phyloP scores from a whole-genome alignment of 2,113 vertebrate species.

The Lota lota region DNA sequence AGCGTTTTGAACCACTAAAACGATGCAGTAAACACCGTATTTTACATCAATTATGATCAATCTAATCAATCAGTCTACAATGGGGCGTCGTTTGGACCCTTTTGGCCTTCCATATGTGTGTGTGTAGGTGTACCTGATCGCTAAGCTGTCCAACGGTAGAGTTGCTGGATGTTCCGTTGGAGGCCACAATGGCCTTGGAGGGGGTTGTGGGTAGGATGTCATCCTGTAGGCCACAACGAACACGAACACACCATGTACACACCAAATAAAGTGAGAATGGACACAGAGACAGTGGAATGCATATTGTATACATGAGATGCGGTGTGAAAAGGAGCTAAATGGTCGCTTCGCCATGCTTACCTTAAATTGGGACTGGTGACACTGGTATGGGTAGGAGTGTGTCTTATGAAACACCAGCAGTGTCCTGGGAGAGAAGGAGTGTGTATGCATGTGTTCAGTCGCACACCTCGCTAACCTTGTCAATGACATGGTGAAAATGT shows the following conservation, averaged over 20 bases:
- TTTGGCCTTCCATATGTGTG: not conserved
- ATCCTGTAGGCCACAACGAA: constrained; percentile 38
- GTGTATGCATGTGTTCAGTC: constrained; percentile 6
- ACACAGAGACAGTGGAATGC: not conserved
- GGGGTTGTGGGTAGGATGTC: constrained; percentile 23
- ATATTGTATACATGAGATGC: no score
- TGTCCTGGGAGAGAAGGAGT: constrained; percentile 66
- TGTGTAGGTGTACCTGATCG: constrained; percentile 39
- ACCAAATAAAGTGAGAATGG: no score
- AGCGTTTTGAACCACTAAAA: no score
- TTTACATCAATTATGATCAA: no score
- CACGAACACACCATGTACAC: not conserved
- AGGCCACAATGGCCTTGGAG: not conserved
- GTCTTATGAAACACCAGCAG: constrained; percentile 84
- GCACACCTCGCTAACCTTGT: not conserved
- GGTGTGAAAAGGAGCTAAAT: not conserved
- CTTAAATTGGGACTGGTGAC: constrained; percentile 78
- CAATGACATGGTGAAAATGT: no score
- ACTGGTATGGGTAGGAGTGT: constrained; percentile 70
- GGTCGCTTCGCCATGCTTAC: constrained; percentile 36
- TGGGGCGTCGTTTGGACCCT: no score
- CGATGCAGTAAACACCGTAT: no score
- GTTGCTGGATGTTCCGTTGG: constrained; percentile 15
- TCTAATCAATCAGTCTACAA: no score
- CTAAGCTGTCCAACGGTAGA: constrained; percentile 9